A percentile compares a stretch with the other conserved stretches of the same genome.
phyloP scores from a whole-genome alignment of 2,888 invertebrate species.

The Cephus runcator region DNA sequence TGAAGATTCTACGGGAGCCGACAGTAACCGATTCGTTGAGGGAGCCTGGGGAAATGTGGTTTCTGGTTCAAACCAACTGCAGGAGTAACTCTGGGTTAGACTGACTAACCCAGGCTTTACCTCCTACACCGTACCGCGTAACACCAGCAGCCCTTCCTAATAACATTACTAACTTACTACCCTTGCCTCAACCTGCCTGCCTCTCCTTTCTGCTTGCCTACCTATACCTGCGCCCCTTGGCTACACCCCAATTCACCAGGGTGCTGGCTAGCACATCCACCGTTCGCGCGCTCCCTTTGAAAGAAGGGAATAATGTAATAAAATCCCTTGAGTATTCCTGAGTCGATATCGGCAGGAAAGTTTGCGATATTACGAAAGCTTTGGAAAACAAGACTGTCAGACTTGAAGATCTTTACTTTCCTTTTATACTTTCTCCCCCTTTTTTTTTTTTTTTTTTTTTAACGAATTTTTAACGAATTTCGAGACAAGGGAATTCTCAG shows the following conservation, averaged over 20 bases:
- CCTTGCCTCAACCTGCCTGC: background rate
- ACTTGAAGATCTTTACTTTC: background rate
- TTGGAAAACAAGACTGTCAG: background rate
- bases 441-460: background rate
- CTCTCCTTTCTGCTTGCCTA: background rate
- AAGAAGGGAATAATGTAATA: background rate
- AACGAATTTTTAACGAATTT: background rate
- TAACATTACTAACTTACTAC: constrained; percentile 6
- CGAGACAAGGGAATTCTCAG: background rate
- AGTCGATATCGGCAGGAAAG: background rate
- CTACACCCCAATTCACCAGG: constrained; percentile 7
- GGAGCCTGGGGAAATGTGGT: constrained; percentile 37
- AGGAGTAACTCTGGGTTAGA: constrained; percentile 15
- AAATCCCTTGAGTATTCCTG: background rate
- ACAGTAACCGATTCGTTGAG: constrained; percentile 39
- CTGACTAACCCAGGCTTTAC: constrained; percentile 27
- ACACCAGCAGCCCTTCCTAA: constrained; percentile 6
- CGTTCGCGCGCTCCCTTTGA: background rate
- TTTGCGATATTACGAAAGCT: background rate
- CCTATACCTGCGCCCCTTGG: background rate
- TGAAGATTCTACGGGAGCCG: constrained; percentile 19
- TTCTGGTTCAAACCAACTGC: constrained; percentile 24
- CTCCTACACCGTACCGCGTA: background rate
- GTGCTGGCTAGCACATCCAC: background rate
- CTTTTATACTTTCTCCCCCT: background rate